Base-by-base conservation (phyloP, 2,113 vertebrate species). In the Agelaius phoeniceus region DNA sequence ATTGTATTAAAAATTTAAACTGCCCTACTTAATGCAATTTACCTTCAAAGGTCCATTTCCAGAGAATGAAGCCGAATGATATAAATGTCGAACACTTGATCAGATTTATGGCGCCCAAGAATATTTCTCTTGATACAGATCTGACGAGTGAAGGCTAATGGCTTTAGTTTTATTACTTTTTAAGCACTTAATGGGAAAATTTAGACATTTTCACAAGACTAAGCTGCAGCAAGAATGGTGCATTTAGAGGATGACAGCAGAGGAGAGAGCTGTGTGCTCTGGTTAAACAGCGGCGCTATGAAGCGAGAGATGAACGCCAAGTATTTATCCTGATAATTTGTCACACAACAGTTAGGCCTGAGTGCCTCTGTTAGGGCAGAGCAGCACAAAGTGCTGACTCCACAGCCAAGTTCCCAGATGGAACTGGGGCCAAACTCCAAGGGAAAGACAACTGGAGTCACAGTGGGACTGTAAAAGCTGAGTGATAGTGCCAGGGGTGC, bases 1-100 rank as follows among this genome's bases (percentile, higher is more conserved):
- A 97, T 98, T 92, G 97, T 93, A 98, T 99, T 98, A 99, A 99
- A 98, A 98, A 98, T 99, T 99, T 98, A 99, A 99, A 98, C 98
- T 98, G 98, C 97, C 94, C 96, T 96, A 97, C 98, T 98, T 98
- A 98, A 98, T 94, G 97, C 98, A 97, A 98, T 99, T 99, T 99
- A 98, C 98, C 98, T 98, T 98, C 98, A 95, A 97, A 98, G 97
- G 98, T 98, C 98, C 98, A 98, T 99, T 98, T 98, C 94, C 68
- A 98, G 98, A 97, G 97, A 97, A 98, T 95, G 98, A 97, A 98
- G 96, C 91, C 94, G 72, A 98, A 98, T 98, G 98, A 98, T 94
- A 94, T 97, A 98, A 98, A 98, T 78, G 98, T 98, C 97, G 95
- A 97, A 97, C 97, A 96, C 97, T 94, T 79, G 96, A 97, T 97